phyloP scores from a whole-genome alignment of 1,140 invertebrate species.

The Philaenus spumarius region DNA sequence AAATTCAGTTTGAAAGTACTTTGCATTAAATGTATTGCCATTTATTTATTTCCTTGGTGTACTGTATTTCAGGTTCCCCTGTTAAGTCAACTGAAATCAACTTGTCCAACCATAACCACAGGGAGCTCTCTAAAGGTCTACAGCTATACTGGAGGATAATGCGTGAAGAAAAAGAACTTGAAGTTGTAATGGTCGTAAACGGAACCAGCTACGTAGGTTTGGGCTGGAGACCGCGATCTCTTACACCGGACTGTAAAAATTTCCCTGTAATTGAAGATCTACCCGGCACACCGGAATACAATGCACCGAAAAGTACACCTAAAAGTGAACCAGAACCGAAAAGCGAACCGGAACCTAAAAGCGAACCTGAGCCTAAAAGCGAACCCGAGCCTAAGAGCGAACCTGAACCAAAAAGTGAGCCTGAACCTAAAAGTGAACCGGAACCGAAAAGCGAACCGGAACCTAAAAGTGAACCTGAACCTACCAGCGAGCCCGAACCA shows the following conservation, averaged over 20 bases:
- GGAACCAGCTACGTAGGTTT: constrained; percentile 78
- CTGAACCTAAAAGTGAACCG: constrained; percentile 37
- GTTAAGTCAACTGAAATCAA: constrained; percentile 58
- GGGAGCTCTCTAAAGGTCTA: constrained; percentile 62
- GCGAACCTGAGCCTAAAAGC: constrained; percentile 41
- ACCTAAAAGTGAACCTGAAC: constrained; percentile 39
- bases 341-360: constrained; percentile 38
- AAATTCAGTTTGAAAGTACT: too few relatives aligned
- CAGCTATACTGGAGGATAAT: constrained; percentile 76
- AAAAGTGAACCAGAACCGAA: constrained; percentile 39
- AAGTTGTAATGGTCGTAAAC: constrained; percentile 76
- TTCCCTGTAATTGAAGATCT: constrained; percentile 51
- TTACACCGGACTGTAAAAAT: constrained; percentile 66
- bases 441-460: constrained; percentile 43
- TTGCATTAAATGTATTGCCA: too few relatives aligned
- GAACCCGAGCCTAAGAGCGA: constrained; percentile 43
- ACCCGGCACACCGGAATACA: constrained; percentile 36
- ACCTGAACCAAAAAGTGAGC: constrained; percentile 40
- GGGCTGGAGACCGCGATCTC: constrained; percentile 68
- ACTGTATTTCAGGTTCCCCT: constrained; percentile 60
- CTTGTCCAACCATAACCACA: constrained; percentile 57
- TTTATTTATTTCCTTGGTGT: too few relatives aligned
- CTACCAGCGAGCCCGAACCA: constrained; percentile 39
- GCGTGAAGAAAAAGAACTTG: constrained; percentile 71
- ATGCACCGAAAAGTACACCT: constrained; percentile 35